Evolutionary conservation across 2,888 invertebrate genomes (phyloP).

Genomic region (Cryptus viduatorius): DNA sequence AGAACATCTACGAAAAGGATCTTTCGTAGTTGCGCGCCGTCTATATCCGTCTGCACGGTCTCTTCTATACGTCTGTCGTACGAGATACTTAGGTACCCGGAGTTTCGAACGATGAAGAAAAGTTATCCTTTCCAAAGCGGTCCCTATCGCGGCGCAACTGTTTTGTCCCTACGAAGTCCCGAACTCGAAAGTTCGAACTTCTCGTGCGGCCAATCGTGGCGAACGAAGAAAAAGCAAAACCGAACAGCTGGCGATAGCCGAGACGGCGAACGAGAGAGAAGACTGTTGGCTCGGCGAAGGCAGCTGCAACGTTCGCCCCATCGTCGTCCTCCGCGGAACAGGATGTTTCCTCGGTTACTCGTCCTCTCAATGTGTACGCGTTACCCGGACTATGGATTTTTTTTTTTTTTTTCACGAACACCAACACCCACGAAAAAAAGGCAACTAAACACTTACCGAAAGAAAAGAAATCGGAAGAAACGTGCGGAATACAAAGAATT

Average conservation of each 20-base stretch:
- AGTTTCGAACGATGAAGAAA: neutral
- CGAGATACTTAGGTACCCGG: neutral
- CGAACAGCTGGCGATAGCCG: slow-evolving; percentile 48
- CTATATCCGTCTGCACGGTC: neutral
- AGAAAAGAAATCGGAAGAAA: neutral
- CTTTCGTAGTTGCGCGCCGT: slow-evolving; percentile 51
- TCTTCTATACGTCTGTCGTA: neutral
- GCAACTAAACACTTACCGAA: neutral
- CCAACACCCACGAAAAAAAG: neutral
- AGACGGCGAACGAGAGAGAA: slow-evolving; percentile 22
- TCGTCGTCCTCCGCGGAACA: neutral
- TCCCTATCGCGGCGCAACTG: neutral
- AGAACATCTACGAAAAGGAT: slow-evolving; percentile 54
- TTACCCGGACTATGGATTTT: neutral
- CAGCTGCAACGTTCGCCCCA: slow-evolving; percentile 69
- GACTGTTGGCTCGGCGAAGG: slow-evolving; percentile 68
- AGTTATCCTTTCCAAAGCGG: neutral
- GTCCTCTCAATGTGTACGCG: neutral
- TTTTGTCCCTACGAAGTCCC: neutral
- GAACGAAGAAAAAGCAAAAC: neutral
- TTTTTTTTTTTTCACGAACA: neutral
- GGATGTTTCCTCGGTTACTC: slow-evolving; percentile 44
- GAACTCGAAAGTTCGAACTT: neutral
- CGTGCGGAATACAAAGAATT: neutral
- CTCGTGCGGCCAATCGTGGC: slow-evolving; percentile 31